Conservation (phyloP, 1,140 invertebrate genomes). For the Drosophila burlai region DNA sequence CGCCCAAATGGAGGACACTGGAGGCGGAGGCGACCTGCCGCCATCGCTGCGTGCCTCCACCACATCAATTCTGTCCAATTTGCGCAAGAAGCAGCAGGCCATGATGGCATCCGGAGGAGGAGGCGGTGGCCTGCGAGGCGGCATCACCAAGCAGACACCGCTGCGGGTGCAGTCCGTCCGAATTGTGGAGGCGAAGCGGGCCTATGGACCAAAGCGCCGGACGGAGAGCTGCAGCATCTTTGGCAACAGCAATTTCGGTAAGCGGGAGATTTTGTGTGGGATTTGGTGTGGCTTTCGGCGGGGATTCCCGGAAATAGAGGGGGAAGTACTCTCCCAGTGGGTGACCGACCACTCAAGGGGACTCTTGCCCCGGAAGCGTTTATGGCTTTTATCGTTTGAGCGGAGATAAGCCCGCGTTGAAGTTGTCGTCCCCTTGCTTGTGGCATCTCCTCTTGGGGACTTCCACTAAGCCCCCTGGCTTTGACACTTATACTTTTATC, state of each 20-base stretch:
- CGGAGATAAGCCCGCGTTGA: constrained; percentile 4
- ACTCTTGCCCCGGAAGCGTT: constrained; percentile 5
- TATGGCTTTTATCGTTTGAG: constrained; percentile 1
- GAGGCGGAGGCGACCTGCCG: constrained; percentile 51
- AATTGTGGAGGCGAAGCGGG: constrained; percentile 76
- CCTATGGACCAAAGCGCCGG: constrained; percentile 74
- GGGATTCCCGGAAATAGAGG: constrained; percentile 17
- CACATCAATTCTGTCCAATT: constrained; percentile 77
- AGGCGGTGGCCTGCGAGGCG: constrained; percentile 24
- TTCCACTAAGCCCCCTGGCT: not conserved
- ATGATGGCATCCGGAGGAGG: constrained; percentile 39
- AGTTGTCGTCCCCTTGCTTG: not conserved
- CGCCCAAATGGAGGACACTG: constrained; percentile 80
- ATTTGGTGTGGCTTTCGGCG: constrained; percentile 3
- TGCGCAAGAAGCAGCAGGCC: constrained; percentile 69
- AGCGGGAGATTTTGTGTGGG: constrained; percentile 35
- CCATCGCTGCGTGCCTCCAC: constrained; percentile 73
- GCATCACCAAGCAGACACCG: constrained; percentile 68
- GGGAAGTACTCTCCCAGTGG: not conserved
- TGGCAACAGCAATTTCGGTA: constrained; percentile 80
- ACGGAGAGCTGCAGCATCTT: constrained; percentile 84
- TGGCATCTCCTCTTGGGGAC: not conserved
- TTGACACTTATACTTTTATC: not conserved
- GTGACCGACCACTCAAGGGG: constrained; percentile 6
- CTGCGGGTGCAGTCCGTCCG: constrained; percentile 80